Conservation (phyloP, 2,797 vertebrate species). For the Lepus oiostolus region DNA sequence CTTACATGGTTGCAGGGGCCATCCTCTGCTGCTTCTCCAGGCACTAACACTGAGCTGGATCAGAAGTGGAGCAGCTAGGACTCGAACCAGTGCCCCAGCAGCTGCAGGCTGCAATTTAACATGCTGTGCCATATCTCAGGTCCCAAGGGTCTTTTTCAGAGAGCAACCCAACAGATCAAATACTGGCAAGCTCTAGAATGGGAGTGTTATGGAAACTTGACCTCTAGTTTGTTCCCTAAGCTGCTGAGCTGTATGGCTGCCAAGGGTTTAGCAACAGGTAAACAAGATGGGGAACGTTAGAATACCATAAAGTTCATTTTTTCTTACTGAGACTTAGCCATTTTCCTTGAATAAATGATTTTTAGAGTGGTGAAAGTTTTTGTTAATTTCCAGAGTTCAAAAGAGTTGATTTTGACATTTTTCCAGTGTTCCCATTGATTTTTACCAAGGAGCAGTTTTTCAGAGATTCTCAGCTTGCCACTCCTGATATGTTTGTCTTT, state of each 20-base stretch:
- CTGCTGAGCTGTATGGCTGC: neutral
- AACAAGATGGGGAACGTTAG: neutral
- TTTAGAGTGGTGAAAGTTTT: conserved; percentile 1
- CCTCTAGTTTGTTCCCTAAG: neutral
- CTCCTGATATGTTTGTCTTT: neutral
- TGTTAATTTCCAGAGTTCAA: neutral
- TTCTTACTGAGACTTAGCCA: neutral
- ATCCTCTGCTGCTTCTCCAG: too few species aligned
- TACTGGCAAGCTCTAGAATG: neutral
- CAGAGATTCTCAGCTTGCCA: neutral
- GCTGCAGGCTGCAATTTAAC: too few species aligned
- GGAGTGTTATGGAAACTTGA: neutral
- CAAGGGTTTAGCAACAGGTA: neutral
- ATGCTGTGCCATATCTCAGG: too few species aligned
- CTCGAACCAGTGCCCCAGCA: too few species aligned
- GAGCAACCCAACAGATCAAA: neutral
- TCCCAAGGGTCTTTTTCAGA: neutral
- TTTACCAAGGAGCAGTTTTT: neutral
- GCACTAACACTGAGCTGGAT: too few species aligned
- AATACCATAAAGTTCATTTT: neutral
- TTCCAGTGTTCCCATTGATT: neutral
- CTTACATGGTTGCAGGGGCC: too few species aligned
- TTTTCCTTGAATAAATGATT: neutral
- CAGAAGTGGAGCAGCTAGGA: too few species aligned
- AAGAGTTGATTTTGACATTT: neutral